Evolutionary conservation across 2,797 vertebrate genomes (phyloP), one percentile per base, ranked within the genome.

Genomic region (Morus bassanus): DNA sequence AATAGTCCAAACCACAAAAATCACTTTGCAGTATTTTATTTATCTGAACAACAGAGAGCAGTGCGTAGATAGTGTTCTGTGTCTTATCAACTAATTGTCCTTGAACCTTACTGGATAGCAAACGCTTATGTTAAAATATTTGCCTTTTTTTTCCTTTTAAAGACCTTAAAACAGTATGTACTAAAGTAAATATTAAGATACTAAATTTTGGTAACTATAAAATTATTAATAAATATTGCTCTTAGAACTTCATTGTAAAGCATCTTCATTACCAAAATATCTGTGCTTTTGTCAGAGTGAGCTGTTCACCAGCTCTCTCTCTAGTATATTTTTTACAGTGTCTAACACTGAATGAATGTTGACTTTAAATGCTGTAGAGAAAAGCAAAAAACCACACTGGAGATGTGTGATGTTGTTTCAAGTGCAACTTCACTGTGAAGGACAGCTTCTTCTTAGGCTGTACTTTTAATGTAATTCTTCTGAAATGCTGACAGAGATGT

Each of bases 211-310:
- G 10, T 63, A 33, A 46, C 81, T 31, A 10, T 11, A 59, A 39
- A 0, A 0, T 43, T 67, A 43, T 57, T 90, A 69, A 13, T 79
- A 60, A 64, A 43, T 50, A 46, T 3, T 76, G 6, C 23, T 86
- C 31, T 72, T 65, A 65, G 18, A 87, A 70, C 7, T 46, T 60
- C 25, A 19, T 2, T 41, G 11, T 53, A 77, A 80, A 80, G 13
- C 30, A 67, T 59, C 33, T 45, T 76, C 0, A 0, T 77, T 63
- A 77, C 12, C 1, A 2, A 63, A 69, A 39, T 50, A 61, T 7
- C 43, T 24, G 13, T 54, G 35, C 27, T 67, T 89, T 53, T 81
- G 54, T 67, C 48, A 78, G 28, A 77, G 30, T 0, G 0, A 80
- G 31, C 22, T 24, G 3, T 63, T 82, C 31, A 43, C 28, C 21